These are phyloP conservation scores for Miltochrista miniata DNA, from an alignment of 2,888 invertebrate genomes.

Conservation along the genomic window DNA sequence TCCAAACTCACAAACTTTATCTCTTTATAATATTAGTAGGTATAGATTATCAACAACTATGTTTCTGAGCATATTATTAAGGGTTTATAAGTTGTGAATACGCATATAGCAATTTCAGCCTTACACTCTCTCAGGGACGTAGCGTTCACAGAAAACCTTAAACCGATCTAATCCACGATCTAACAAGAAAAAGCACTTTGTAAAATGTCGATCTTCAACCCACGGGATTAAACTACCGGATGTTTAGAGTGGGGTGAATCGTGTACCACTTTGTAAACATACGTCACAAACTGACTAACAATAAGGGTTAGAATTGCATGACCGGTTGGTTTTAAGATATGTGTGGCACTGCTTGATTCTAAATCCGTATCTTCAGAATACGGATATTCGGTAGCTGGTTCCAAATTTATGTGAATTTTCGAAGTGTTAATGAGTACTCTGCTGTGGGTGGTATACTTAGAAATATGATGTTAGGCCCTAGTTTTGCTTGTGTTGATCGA, in stretches of 20 bases:
- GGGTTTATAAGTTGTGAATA: not conserved
- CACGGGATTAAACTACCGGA: conserved; percentile 56
- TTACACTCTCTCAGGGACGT: conserved; percentile 12
- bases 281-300: conserved; percentile 13
- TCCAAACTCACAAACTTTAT: no score
- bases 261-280: conserved; percentile 13
- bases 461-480: no score
- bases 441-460: conserved; percentile 37
- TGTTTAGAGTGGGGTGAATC: conserved; percentile 49
- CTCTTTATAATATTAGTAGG: no score
- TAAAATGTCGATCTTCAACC: conserved; percentile 49
- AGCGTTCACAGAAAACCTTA: conserved; percentile 25
- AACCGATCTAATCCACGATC: conserved; percentile 24
- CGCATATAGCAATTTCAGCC: conserved; percentile 6
- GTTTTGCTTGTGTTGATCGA: no score
- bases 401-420: conserved; percentile 41
- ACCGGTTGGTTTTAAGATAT: not conserved
- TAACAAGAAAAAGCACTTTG: conserved; percentile 63
- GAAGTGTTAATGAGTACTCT: conserved; percentile 44
- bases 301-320: conserved; percentile 19
- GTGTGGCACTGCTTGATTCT: conserved; percentile 20
- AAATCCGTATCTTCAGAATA: conserved; percentile 39
- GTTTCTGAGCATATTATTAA: no score
- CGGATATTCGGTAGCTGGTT: conserved; percentile 41
- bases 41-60: no score